These are phyloP conservation scores for Philaethria dido DNA, from an alignment of 2,888 invertebrate genomes.

Conservation along the genomic window DNA sequence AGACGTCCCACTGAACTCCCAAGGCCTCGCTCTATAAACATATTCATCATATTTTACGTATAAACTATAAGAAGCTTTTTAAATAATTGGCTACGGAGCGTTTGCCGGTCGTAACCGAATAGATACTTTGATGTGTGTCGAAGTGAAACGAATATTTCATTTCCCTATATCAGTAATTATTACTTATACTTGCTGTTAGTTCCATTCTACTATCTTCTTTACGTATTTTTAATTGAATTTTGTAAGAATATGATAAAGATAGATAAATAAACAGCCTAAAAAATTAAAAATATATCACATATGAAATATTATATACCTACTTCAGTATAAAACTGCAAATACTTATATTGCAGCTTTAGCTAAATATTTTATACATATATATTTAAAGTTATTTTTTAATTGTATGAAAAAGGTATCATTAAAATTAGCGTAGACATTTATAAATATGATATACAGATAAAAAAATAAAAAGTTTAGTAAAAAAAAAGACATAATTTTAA, in stretches of 20 bases:
- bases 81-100: neutral
- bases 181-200: neutral
- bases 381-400: no score
- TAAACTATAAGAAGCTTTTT: neutral
- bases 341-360: no score
- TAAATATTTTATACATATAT: no score
- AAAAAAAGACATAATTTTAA: neutral
- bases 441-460: no score
- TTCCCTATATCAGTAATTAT: slow-evolving; percentile 10
- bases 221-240: neutral
- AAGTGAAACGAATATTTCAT: slow-evolving; percentile 10
- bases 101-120: neutral
- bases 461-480: neutral
- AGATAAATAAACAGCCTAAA: no score
- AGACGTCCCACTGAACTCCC: no score
- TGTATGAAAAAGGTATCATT: no score
- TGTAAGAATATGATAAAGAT: no score
- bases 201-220: neutral
- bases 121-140: slow-evolving; percentile 5
- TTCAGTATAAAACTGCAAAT: no score
- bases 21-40: no score
- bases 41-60: neutral
- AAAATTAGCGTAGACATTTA: neutral
- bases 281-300: no score
- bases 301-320: no score